Evolutionary conservation across 2,797 vertebrate species (phyloP).

Genomic region (Hozukius guyotensis): DNA sequence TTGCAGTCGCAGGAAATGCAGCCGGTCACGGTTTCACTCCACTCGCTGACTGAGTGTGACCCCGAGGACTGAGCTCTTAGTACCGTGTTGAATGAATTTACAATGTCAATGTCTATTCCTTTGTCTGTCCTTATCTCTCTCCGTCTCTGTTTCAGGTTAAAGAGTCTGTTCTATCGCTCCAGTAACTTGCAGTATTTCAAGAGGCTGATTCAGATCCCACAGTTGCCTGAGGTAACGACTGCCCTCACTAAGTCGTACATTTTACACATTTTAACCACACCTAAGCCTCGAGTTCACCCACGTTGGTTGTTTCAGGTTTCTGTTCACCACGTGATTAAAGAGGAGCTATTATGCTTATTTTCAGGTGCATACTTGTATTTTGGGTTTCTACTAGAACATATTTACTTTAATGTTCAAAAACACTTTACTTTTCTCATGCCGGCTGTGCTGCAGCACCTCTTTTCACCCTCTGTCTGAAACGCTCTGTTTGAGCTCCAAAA

Average conservation of each 20-base stretch:
- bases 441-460: no score
- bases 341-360: no score
- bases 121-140: background rate
- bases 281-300: background rate
- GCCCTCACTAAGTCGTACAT: background rate
- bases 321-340: background rate
- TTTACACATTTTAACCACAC: background rate
- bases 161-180: slow-evolving; percentile 97
- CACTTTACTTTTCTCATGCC: no score
- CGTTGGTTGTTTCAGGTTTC: background rate
- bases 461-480: no score
- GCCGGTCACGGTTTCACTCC: slow-evolving; percentile 14
- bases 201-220: slow-evolving; percentile 96
- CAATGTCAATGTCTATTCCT: background rate
- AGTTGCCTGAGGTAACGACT: slow-evolving; percentile 93
- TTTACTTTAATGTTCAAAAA: no score
- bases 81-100: slow-evolving; percentile 15
- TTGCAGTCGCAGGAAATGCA: background rate
- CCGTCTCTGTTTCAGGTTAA: slow-evolving; percentile 83
- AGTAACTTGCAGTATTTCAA: slow-evolving; percentile 99
- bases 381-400: no score
- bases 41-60: background rate
- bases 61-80: background rate
- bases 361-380: no score
- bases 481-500: no score